These are phyloP conservation scores for Saccostrea glomerata DNA, from an alignment of 1,140 invertebrate species.

Conservation along the genomic window DNA sequence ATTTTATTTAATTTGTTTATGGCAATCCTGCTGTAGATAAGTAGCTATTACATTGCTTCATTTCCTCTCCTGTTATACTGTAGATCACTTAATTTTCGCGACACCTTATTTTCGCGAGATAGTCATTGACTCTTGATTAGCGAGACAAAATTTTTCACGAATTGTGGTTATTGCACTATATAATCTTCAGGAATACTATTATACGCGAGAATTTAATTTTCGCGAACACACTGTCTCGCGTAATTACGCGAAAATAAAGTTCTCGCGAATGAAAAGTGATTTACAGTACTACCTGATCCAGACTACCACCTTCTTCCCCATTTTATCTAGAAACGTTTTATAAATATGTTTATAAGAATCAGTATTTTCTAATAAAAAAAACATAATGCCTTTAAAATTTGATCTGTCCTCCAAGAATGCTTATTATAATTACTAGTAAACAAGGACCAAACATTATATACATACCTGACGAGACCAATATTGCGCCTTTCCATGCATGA, in stretches of 20 bases:
- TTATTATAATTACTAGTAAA: background rate
- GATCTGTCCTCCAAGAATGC: background rate
- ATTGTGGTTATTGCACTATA: no score
- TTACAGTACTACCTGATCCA: background rate
- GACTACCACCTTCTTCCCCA: background rate
- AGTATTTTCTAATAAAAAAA: background rate
- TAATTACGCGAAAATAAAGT: no score
- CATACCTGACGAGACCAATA: slow-evolving; percentile 27
- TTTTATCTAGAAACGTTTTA: background rate
- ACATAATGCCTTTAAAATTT: background rate
- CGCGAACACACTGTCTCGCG: no score
- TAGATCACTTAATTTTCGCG: no score
- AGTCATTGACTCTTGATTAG: no score
- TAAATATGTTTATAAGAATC: background rate
- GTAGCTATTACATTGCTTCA: slow-evolving; percentile 31
- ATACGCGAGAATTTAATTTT: no score
- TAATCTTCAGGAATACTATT: no score
- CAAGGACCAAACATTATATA: background rate
- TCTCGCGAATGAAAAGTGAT: no score
- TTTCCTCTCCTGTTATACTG: slow-evolving; percentile 10
- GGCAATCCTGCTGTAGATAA: slow-evolving; percentile 6
- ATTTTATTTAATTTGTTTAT: background rate
- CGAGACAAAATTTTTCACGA: no score
- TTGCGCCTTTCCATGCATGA: slow-evolving; percentile 37
- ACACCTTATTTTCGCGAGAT: no score